These are phyloP conservation scores for Protonibea diacanthus DNA, from an alignment of 2,797 vertebrate species.

Conservation along the genomic window DNA sequence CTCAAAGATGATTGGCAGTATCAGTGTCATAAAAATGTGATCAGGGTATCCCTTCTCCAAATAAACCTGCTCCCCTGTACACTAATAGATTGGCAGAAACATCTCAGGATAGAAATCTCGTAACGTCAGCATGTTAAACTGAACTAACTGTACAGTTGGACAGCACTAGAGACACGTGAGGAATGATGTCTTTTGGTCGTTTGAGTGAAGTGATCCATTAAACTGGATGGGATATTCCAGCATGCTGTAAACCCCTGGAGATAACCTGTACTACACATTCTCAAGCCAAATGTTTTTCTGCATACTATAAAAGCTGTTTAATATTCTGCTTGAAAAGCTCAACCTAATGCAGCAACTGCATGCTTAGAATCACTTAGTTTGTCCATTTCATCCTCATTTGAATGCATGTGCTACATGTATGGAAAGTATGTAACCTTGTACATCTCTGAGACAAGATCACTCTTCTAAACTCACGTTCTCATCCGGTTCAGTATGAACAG, in stretches of 20 bases:
- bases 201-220: not conserved
- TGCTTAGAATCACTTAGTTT: not conserved
- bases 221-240: not conserved
- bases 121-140: not conserved
- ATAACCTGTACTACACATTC: not conserved
- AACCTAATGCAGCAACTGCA: not conserved
- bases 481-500: slow-evolving; percentile 38
- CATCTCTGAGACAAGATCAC: slow-evolving; percentile 15
- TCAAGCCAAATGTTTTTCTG: not conserved
- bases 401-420: not conserved
- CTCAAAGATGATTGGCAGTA: too few relatives aligned
- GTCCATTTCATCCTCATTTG: slow-evolving; percentile 2
- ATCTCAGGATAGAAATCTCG: not conserved
- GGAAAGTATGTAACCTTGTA: not conserved
- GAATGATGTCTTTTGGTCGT: not conserved
- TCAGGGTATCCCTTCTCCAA: too few relatives aligned
- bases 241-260: not conserved
- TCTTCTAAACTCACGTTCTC: slow-evolving; percentile 4
- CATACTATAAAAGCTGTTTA: not conserved
- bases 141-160: not conserved
- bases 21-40: too few relatives aligned
- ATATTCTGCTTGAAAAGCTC: not conserved
- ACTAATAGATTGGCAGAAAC: too few relatives aligned
- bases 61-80: too few relatives aligned
- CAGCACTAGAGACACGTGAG: not conserved